phyloP scores from a whole-genome alignment of 2,888 invertebrate genomes.

The Aradus depressus region DNA sequence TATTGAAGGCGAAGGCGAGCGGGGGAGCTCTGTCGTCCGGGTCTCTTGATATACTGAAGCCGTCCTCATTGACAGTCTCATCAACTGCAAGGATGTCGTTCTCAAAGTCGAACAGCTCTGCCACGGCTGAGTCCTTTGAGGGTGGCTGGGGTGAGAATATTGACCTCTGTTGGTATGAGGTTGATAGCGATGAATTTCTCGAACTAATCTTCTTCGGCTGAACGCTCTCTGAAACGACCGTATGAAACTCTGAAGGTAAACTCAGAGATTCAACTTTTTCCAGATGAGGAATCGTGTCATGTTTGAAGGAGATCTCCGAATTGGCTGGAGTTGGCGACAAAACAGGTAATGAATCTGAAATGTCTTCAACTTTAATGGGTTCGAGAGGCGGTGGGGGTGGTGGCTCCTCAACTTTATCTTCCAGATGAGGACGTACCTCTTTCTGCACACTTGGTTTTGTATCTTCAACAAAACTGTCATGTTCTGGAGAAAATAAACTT shows the following conservation, averaged over 20 bases:
- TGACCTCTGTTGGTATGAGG: constrained; percentile 39
- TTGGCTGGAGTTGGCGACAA: constrained; percentile 20
- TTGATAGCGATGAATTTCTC: constrained; percentile 29
- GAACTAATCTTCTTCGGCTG: constrained; percentile 32
- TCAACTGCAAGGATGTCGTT: constrained; percentile 49
- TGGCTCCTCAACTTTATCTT: constrained; percentile 1
- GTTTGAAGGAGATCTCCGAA: constrained; percentile 17
- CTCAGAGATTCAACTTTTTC: constrained; percentile 20
- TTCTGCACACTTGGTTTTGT: constrained; percentile 5
- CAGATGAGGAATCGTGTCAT: constrained; percentile 20
- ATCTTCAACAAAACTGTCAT: constrained; percentile 11
- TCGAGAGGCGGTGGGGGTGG: constrained; percentile 2
- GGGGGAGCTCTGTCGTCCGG: constrained; percentile 43
- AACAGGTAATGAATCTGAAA: constrained; percentile 19
- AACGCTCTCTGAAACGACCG: constrained; percentile 21
- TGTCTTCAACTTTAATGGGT: constrained; percentile 16
- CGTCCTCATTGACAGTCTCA: constrained; percentile 48
- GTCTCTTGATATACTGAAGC: constrained; percentile 49
- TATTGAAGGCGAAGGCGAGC: constrained; percentile 47
- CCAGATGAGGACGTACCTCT: not conserved
- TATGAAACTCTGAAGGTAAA: constrained; percentile 14
- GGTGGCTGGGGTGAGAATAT: constrained; percentile 62
- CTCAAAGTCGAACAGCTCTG: constrained; percentile 52
- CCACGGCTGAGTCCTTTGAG: constrained; percentile 41
- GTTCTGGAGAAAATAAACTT: constrained; percentile 26